Conservation (phyloP, 2,113 vertebrate species). For the Etheostoma cragini region DNA sequence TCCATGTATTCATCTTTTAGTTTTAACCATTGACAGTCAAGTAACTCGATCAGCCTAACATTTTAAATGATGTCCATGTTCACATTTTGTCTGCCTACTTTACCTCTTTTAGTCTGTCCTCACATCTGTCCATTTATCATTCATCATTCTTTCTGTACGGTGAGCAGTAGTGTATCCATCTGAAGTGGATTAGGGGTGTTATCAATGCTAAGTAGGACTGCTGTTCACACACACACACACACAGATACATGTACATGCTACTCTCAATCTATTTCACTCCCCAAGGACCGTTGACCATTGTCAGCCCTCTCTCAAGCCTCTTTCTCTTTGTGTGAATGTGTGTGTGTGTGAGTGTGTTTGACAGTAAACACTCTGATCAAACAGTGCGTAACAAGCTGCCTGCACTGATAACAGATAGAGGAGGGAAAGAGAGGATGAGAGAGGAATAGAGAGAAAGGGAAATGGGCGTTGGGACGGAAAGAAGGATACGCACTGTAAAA, state of each 20-base stretch:
- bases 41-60: not conserved
- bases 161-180: conserved; percentile 70
- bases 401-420: conserved; percentile 82
- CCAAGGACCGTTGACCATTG: conserved; percentile 79
- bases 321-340: conserved; percentile 57
- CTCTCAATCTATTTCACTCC: conserved; percentile 72
- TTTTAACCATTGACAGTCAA: not conserved
- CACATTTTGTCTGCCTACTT: conserved; percentile 16
- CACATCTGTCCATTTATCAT: conserved; percentile 62
- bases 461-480: conserved; percentile 33
- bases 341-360: conserved; percentile 62
- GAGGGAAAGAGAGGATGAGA: conserved; percentile 67
- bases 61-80: not conserved
- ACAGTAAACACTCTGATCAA: conserved; percentile 86
- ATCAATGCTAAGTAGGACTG: conserved; percentile 75
- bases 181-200: conserved; percentile 81
- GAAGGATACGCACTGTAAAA: conserved; percentile 45
- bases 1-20: conserved; percentile 29
- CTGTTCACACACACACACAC: conserved; percentile 51
- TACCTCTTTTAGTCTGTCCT: conserved; percentile 35
- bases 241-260: conserved; percentile 27
- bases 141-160: conserved; percentile 55
- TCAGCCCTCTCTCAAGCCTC: conserved; percentile 77
- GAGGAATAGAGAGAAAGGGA: conserved; percentile 70
- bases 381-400: conserved; percentile 86